phyloP scores from a whole-genome alignment of 2,888 invertebrate genomes.

The Sturmia bella region DNA sequence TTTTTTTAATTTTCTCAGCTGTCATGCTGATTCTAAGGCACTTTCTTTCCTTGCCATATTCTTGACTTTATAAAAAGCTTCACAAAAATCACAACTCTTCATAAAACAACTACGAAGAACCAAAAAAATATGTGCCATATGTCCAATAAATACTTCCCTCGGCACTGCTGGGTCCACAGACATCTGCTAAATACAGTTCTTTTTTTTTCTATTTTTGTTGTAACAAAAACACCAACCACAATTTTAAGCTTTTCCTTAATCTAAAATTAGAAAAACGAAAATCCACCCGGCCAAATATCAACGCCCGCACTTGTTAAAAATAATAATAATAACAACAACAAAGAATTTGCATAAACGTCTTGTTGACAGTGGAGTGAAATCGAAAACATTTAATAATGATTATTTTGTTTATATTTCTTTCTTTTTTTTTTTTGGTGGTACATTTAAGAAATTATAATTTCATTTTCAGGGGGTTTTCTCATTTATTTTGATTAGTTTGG shows the following conservation, averaged over 20 bases:
- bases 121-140: too few species aligned
- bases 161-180: not conserved
- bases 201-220: not conserved
- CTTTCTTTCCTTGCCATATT: too few species aligned
- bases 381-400: conserved; percentile 6
- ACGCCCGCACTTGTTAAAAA: conserved; percentile 57
- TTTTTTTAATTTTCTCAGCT: too few species aligned
- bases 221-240: conserved; percentile 27
- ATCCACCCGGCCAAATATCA: conserved; percentile 3
- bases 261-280: not conserved
- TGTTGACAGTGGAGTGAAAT: conserved; percentile 16
- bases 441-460: conserved; percentile 11
- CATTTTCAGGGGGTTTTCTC: not conserved
- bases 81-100: too few species aligned
- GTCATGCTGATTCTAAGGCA: too few species aligned
- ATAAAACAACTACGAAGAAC: too few species aligned
- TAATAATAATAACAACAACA: conserved; percentile 3
- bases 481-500: conserved; percentile 24
- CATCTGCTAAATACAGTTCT: not conserved
- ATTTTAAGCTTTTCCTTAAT: conserved; percentile 33
- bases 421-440: not conserved
- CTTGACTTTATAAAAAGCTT: too few species aligned
- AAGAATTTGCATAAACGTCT: conserved; percentile 52
- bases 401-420: conserved; percentile 3
- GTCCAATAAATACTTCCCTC: too few species aligned